Conservation (phyloP, 2,888 invertebrate genomes). For the Trimorus sp. region DNA sequence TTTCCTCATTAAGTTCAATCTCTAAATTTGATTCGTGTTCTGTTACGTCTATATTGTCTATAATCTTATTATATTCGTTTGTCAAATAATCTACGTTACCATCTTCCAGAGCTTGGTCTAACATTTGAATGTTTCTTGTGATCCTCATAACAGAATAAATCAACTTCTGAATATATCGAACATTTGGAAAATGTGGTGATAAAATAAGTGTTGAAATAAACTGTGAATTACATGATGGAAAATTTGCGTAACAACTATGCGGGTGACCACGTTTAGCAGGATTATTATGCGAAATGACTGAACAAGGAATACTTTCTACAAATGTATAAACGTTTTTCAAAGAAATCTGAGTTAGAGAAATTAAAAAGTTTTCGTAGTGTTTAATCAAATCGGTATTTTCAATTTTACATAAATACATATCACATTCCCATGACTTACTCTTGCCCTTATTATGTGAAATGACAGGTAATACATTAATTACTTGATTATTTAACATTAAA, state of each 20-base stretch:
- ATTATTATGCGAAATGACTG: neutral
- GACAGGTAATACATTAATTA: constrained; percentile 34
- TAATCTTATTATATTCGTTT: neutral
- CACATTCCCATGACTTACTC: constrained; percentile 37
- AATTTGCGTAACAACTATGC: neutral
- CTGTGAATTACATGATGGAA: neutral
- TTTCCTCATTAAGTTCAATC: constrained; percentile 1
- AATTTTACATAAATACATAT: constrained; percentile 25
- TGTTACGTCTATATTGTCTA: neutral
- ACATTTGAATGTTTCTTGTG: neutral
- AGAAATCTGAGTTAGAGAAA: neutral
- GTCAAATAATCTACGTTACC: neutral
- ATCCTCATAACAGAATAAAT: neutral
- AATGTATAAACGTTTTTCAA: neutral
- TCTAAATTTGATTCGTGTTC: neutral
- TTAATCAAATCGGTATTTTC: neutral
- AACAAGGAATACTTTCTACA: neutral
- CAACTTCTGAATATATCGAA: constrained; percentile 5
- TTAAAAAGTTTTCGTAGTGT: neutral
- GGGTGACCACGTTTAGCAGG: constrained; percentile 5
- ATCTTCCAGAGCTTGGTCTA: constrained; percentile 1
- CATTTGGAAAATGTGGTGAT: constrained; percentile 9
- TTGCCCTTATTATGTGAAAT: constrained; percentile 46
- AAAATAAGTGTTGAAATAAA: constrained; percentile 9
- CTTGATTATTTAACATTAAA: neutral